Percentiles rank a stretch among this genome's conserved stretches.
Evolutionary conservation across 1,140 invertebrate genomes (phyloP).

Genomic region (Leptopilina clavipes): DNA sequence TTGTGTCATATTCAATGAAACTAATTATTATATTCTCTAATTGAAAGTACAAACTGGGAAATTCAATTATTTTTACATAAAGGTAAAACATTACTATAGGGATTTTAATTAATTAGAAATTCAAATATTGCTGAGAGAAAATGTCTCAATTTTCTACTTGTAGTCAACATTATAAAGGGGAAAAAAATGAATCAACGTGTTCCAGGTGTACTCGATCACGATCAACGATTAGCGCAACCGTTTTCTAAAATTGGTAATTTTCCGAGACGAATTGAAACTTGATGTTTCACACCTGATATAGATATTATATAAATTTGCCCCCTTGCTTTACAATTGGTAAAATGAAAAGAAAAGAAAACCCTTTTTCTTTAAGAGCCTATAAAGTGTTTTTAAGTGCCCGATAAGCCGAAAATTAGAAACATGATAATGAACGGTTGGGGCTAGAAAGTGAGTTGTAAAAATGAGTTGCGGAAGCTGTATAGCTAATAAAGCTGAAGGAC

Average conservation of each 20-base stretch:
- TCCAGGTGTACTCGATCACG: constrained; percentile 25
- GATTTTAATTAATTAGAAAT: neutral
- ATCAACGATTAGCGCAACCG: constrained; percentile 28
- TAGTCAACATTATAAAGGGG: neutral
- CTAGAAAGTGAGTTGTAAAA: constrained; percentile 1
- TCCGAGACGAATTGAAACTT: constrained; percentile 10
- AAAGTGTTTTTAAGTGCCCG: neutral
- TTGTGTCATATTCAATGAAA: neutral
- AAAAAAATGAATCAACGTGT: neutral
- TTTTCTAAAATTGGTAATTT: constrained; percentile 29
- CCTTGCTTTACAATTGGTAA: neutral
- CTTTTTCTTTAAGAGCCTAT: neutral
- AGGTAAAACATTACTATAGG: too few relatives aligned
- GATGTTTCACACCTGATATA: constrained; percentile 13
- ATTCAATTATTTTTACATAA: too few relatives aligned
- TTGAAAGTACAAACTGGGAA: neutral
- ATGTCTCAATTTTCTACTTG: neutral
- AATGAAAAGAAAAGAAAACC: neutral
- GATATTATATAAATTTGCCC: neutral
- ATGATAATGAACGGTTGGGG: neutral
- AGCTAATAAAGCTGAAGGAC: neutral
- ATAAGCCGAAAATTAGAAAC: neutral
- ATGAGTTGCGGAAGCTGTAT: neutral
- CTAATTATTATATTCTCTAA: too few relatives aligned
- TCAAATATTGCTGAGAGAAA: neutral